Evolutionary conservation across 2,888 invertebrate genomes (phyloP).

Genomic region (Epirrhoe alternata): DNA sequence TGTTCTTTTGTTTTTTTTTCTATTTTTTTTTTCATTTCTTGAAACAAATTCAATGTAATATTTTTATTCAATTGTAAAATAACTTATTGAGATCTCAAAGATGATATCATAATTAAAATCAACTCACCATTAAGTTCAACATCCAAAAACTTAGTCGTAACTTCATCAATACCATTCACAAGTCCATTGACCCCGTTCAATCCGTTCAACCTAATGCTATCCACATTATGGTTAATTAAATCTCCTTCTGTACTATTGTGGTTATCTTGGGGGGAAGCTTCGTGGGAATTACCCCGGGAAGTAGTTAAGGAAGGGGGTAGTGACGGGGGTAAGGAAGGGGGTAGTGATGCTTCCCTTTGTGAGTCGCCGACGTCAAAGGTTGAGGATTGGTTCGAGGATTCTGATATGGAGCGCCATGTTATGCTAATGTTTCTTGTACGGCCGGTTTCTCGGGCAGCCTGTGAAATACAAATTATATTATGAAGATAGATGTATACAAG

Average conservation of each 20-base stretch:
- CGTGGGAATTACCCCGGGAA: constrained; percentile 46
- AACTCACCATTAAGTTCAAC: constrained; percentile 76
- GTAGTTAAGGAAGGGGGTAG: constrained; percentile 22
- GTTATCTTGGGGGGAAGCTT: constrained; percentile 56
- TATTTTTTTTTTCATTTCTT: too few relatives aligned
- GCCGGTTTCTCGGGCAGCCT: constrained; percentile 68
- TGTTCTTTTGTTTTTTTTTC: too few relatives aligned
- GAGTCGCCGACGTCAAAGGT: constrained; percentile 65
- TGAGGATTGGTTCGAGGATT: constrained; percentile 79
- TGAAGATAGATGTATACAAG: too few relatives aligned
- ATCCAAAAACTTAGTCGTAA: constrained; percentile 71
- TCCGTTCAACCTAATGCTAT: constrained; percentile 49
- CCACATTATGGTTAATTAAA: constrained; percentile 54
- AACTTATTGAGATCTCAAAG: too few relatives aligned
- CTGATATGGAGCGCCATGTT: constrained; percentile 80
- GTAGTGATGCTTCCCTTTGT: constrained; percentile 47
- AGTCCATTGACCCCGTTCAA: constrained; percentile 61
- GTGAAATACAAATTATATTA: too few relatives aligned
- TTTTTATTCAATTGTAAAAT: too few relatives aligned
- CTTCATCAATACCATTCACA: constrained; percentile 62
- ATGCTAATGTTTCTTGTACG: constrained; percentile 77
- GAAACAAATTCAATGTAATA: too few relatives aligned
- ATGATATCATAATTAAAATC: too few relatives aligned
- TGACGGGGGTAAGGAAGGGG: constrained; percentile 33
- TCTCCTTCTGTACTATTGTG: constrained; percentile 56